Conservation (phyloP, 2,888 invertebrate genomes). For the Diabrotica balteata region DNA sequence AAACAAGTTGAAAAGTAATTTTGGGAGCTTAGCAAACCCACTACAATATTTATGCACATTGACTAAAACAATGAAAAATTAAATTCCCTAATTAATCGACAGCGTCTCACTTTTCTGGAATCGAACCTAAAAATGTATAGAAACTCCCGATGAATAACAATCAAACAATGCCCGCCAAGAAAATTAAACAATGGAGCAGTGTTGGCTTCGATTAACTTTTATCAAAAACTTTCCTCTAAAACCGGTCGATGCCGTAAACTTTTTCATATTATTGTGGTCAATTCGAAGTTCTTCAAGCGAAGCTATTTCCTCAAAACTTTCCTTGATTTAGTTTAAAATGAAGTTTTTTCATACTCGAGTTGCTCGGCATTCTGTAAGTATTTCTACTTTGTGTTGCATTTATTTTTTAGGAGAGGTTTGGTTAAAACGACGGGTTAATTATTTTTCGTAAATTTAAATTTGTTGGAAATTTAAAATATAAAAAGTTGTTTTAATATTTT, state of each 20-base stretch:
- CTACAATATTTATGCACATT: too few species aligned
- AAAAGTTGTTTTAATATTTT: too few species aligned
- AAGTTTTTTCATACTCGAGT: constrained; percentile 10
- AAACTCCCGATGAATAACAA: constrained; percentile 13
- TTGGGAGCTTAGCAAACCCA: too few species aligned
- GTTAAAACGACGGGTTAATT: too few species aligned
- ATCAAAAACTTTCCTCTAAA: background rate
- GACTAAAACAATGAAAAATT: too few species aligned
- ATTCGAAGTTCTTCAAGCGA: constrained; percentile 9
- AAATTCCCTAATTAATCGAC: too few species aligned
- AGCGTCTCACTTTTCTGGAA: background rate
- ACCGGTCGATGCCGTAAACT: constrained; percentile 3
- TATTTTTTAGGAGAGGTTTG: too few species aligned
- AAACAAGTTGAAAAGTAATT: too few species aligned
- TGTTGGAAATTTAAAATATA: too few species aligned
- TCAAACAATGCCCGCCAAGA: constrained; percentile 8
- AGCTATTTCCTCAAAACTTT: constrained; percentile 7
- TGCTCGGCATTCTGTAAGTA: background rate
- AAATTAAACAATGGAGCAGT: background rate
- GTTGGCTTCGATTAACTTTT: constrained; percentile 14
- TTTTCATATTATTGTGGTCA: constrained; percentile 14
- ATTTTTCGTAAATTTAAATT: too few species aligned
- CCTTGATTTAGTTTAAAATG: constrained; percentile 7
- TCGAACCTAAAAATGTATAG: background rate
- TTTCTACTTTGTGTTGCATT: too few species aligned